phyloP scores from a whole-genome alignment of 2,888 invertebrate species.

The Pristionchus mayeri region DNA sequence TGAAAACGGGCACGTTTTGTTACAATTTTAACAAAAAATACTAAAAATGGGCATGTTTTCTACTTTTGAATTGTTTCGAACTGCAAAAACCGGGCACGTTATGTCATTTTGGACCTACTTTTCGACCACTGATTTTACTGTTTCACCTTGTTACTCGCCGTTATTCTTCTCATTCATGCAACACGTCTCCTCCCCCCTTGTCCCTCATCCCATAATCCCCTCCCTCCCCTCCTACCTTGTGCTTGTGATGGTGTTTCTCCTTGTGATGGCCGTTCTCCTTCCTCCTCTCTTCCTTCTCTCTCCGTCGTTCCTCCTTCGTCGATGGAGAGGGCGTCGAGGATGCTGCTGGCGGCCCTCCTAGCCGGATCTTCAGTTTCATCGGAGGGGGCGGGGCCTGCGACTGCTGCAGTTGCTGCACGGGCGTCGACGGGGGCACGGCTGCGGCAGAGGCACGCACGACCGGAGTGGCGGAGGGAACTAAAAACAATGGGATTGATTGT shows the following conservation, averaged over 20 bases:
- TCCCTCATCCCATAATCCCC: background rate
- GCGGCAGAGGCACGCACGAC: background rate
- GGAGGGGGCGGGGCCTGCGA: background rate
- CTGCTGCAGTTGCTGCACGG: background rate
- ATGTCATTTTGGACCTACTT: too few relatives aligned
- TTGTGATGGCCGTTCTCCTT: background rate
- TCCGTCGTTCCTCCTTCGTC: background rate
- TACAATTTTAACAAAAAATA: too few relatives aligned
- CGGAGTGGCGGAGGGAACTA: background rate
- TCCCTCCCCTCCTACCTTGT: slow-evolving; percentile 11
- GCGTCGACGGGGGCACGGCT: background rate
- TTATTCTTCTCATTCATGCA: too few relatives aligned
- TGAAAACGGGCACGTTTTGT: too few relatives aligned
- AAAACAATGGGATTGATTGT: background rate
- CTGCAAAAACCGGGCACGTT: too few relatives aligned
- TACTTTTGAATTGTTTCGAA: too few relatives aligned
- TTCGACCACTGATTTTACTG: too few relatives aligned
- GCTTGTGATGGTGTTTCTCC: background rate
- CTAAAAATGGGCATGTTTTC: too few relatives aligned
- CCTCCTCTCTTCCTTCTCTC: background rate
- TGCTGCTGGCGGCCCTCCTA: background rate
- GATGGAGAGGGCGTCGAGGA: background rate
- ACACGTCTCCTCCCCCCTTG: background rate
- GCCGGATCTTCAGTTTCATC: background rate
- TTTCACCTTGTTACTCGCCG: too few relatives aligned